Conservation (phyloP, 2,113 vertebrate species). For the Oreocharis arfaki region DNA sequence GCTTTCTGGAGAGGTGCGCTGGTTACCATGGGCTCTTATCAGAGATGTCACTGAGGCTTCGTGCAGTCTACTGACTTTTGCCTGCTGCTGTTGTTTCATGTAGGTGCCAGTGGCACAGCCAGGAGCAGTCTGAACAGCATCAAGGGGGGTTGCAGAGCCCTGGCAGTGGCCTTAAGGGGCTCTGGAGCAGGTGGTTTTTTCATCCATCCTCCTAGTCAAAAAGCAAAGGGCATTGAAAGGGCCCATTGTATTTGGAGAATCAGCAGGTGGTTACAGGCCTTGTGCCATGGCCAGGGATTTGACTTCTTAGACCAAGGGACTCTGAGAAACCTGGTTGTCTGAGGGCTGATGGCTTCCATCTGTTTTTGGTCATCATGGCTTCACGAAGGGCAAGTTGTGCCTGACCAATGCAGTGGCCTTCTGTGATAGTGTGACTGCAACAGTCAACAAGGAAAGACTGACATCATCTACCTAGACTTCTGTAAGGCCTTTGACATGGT, state of each 20-base stretch:
- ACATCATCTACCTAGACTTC: not conserved
- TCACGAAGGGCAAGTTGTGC: rapidly evolving
- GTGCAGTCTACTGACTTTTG: not conserved
- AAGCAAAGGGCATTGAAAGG: not conserved
- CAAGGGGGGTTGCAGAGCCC: not conserved
- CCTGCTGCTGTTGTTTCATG: not conserved
- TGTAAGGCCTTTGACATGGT: not conserved
- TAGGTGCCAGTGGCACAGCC: not conserved
- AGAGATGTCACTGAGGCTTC: not conserved
- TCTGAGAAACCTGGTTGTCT: not conserved
- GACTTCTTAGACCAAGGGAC: not conserved
- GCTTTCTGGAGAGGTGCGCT: not conserved
- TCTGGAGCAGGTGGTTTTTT: not conserved
- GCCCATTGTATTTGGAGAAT: not conserved
- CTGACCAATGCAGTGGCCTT: not conserved
- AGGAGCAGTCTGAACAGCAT: not conserved
- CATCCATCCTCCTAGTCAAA: not conserved
- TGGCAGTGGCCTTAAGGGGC: too few species aligned
- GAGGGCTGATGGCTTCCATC: not conserved
- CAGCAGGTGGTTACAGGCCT: not conserved
- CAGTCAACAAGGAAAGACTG: not conserved
- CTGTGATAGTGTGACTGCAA: not conserved
- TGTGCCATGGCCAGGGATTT: not conserved
- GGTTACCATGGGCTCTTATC: not conserved
- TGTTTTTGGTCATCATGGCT: not conserved